These are phyloP conservation scores for Etheostoma nigrum DNA, from an alignment of 2,797 vertebrate species.

Conservation along the genomic window DNA sequence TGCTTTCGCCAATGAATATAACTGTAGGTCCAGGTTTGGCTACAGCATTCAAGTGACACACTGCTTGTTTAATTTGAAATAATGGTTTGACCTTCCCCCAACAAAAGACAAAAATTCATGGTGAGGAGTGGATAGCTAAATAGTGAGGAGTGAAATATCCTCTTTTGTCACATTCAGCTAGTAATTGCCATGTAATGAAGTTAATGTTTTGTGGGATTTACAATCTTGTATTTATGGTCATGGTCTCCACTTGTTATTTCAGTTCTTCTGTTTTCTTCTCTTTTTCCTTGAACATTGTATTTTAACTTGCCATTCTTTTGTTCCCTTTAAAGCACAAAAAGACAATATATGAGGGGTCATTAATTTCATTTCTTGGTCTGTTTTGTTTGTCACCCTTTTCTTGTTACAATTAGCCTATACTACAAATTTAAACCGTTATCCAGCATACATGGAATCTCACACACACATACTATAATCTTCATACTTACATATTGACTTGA, in stretches of 20 bases:
- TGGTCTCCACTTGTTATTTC: constrained; percentile 76
- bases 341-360: constrained; percentile 87
- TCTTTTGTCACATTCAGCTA: constrained; percentile 80
- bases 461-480: background rate
- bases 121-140: constrained; percentile 75
- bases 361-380: constrained; percentile 84
- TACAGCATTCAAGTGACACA: constrained; percentile 61
- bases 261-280: constrained; percentile 73
- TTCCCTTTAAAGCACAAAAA: constrained; percentile 84
- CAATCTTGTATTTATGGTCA: constrained; percentile 86
- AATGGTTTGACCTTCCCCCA: constrained; percentile 80
- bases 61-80: constrained; percentile 66
- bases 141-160: constrained; percentile 81
- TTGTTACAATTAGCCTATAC: background rate
- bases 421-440: background rate
- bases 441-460: background rate
- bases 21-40: constrained; percentile 49
- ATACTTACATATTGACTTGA: background rate
- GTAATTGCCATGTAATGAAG: constrained; percentile 90
- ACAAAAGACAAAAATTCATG: constrained; percentile 62
- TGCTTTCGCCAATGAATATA: constrained; percentile 47
- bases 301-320: constrained; percentile 78
- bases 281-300: constrained; percentile 73
- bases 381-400: constrained; percentile 40
- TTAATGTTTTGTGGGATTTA: constrained; percentile 92